Evolutionary conservation across 2,888 invertebrate genomes (phyloP).

Genomic region (Malacosoma neustria): DNA sequence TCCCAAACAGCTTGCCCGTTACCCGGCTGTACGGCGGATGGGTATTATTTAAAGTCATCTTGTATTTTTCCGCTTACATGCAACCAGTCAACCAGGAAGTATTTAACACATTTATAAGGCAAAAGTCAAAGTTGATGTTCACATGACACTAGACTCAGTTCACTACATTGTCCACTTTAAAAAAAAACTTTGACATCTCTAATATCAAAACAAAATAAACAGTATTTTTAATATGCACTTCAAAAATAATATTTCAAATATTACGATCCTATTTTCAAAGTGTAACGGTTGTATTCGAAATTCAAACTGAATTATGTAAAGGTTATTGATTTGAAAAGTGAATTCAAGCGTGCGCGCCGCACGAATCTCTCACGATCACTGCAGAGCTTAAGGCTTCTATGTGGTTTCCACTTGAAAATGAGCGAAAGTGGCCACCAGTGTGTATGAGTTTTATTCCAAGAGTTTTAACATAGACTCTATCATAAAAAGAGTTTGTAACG

Average conservation of each 20-base stretch:
- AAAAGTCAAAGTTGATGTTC: background rate
- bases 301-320: background rate
- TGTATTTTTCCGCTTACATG: slow-evolving; percentile 8
- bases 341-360: slow-evolving; percentile 36
- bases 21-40: slow-evolving; percentile 47
- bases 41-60: slow-evolving; percentile 50
- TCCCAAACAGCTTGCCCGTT: slow-evolving; percentile 54
- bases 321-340: slow-evolving; percentile 10
- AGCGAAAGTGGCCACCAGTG: slow-evolving; percentile 48
- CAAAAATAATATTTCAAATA: too few species aligned
- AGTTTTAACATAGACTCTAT: too few species aligned
- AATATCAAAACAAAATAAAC: background rate
- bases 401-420: slow-evolving; percentile 44
- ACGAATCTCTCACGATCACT: slow-evolving; percentile 33
- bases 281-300: background rate
- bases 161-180: background rate
- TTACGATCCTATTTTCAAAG: too few species aligned
- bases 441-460: too few species aligned
- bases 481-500: too few species aligned
- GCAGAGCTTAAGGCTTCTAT: slow-evolving; percentile 41
- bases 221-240: too few species aligned
- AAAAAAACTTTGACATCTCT: background rate
- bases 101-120: slow-evolving; percentile 3
- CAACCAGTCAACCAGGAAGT: slow-evolving; percentile 8
- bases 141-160: slow-evolving; percentile 15